Base-by-base conservation (phyloP, 2,113 vertebrate species). In the Spizaetus ornatus region DNA sequence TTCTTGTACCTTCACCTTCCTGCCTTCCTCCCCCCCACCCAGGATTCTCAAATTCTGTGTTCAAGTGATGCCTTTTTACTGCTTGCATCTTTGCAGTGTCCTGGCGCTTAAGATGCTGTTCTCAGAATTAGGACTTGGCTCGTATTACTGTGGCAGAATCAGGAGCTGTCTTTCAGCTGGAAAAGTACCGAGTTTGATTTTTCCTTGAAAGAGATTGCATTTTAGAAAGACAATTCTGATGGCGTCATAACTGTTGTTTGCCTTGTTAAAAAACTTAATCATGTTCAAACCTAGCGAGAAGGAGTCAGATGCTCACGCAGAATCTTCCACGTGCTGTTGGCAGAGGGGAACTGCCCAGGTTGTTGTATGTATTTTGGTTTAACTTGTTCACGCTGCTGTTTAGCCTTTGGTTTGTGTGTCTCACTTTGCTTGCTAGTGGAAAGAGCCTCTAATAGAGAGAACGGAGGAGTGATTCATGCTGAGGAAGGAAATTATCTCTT, bases 401-500 rank as follows among this genome's bases (percentile, higher is more conserved):
- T 62, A 21, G 70, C 48, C 70, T 70, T 80, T 16, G 50, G 62
- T 66, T 85, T 0, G 4, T 17, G 20, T 80, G 52, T 84, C 80
- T 73, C 2, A 7, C 59, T 25, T 90, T 65, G 67, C 86, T 50
- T 53, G 61, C 53, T 40, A 4, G 86, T 69, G 59, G 82, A 91
- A 67, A 74, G 87, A 91, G 86, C 63, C 59, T 89, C n/a, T 63
- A 32, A 67, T 76, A 92, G 65, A 72, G 82, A 48, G 78, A 80
- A 80, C 1, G 16, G 67, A 90, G 91, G 81, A 88, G 69, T 79
- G 91, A 86, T 88, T 95, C 83, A 84, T 67, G 65, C 84, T 10
- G 52, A 93, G 94, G 78, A 91, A 79, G 67, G 81, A 94, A 90
- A 91, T 90, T 81, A 91, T 91, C 83, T 95, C 84, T 97, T 93